Base-by-base conservation (phyloP, 2,113 vertebrate species). In the Podiceps cristatus region DNA sequence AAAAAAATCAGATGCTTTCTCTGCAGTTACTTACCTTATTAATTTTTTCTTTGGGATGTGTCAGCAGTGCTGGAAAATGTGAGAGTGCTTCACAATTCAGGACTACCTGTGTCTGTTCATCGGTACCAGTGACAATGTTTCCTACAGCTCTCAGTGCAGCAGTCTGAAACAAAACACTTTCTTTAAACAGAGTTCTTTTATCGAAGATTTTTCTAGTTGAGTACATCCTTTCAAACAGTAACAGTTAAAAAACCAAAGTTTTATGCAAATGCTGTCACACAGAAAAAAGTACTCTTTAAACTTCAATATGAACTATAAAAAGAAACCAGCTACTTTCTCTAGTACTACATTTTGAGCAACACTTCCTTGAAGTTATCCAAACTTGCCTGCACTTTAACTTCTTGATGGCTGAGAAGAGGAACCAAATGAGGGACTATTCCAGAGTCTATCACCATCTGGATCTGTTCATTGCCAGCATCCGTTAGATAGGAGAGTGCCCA, bases 381-480 rank as follows among this genome's bases (percentile, higher is more conserved):
- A 91, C 98, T 92, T 97, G 99, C 99, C 98, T 99, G 99, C 93
- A 99, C 99, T 99, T 99, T 99, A 96, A 99, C 99, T 98, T 99
- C 99, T 97, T 99, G 99, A 97, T 99, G 99, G 96, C 99, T 99
- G 96, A 99, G 99, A 75, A 99, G 99, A 92, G 99, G 99, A 72
- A 99, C 99, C 98, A 99, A 98, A 95, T 99, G 98, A 86, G 99
- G 99, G 90, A 99, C 99, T 62, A 99, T 99, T 59, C 99, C 99
- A 0, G 99, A 99, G 94, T 99, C 99, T 77, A 99, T 99, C 90
- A 99, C 99, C 99, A 99, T 99, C 97, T 99, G 99, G 98, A 99
- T 99, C 98, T 99, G 99, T 96, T 99, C 99, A 24, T 99, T 99
- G 79, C 99, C 99, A 86, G 99, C 99, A 85, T 99, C 99, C 5